Evolutionary conservation across 2,797 vertebrate species (phyloP).

Genomic region (Acanthis flammea): DNA sequence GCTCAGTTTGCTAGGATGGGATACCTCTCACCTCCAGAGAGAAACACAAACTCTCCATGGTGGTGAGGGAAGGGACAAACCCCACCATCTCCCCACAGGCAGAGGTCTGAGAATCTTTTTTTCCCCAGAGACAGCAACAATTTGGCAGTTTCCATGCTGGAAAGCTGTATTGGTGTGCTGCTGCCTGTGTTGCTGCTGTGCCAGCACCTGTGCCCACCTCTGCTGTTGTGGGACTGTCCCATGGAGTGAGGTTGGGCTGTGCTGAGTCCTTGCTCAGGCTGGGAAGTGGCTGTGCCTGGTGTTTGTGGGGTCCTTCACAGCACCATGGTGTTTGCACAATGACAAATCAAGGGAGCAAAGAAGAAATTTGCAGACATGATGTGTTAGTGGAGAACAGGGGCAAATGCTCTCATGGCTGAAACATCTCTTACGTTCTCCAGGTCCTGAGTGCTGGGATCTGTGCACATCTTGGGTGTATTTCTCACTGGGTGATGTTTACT

Average conservation of each 20-base stretch:
- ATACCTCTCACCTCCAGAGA: neutral
- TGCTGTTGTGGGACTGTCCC: neutral
- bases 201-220: accelerated
- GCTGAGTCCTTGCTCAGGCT: neutral
- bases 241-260: accelerated
- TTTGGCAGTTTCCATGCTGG: neutral
- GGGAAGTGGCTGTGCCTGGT: neutral
- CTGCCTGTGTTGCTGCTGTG: neutral
- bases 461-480: neutral
- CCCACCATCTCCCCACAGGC: neutral
- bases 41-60: neutral
- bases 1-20: neutral
- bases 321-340: accelerated
- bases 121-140: neutral
- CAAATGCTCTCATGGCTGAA: neutral
- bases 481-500: neutral
- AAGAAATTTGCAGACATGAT: accelerated
- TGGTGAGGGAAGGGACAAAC: neutral
- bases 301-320: neutral
- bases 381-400: neutral
- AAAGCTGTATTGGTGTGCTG: neutral
- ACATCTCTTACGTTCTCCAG: neutral
- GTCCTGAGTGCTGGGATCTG: neutral
- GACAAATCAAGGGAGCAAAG: neutral
- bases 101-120: neutral